Evolutionary conservation across 1,140 invertebrate species (phyloP), one percentile per base, ranked within the genome.

Genomic region (Potamilus streckersoni): DNA sequence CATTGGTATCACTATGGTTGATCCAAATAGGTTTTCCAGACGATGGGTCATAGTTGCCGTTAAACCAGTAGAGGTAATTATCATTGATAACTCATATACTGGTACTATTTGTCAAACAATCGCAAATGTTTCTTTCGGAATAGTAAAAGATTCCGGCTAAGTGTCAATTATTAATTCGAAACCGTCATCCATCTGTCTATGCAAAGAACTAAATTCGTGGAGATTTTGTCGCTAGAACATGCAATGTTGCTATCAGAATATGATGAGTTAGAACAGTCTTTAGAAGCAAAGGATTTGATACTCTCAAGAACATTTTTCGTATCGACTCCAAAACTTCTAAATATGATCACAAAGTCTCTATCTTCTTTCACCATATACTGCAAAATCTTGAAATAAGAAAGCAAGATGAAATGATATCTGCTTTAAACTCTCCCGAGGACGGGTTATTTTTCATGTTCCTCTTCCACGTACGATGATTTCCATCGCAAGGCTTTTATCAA

Each of bases 341-440:
- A 71, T 62, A 77, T 49, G 15, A 77, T 66, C 19, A 65, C 14
- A 38, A 77, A 77, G 63, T 77, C 59, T 56, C 65, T 61, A 13
- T 68, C 49, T 14, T 77, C 31, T 31, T 61, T 15, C 8, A 73
- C 66, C 12, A 77, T 27, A 62, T 62, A 38, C 16, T 61, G 68
- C 4, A 77, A 58, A 23, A 77, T 23, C 63, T 68, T 72, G 31
- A 73, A 77, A 69, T 73, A 77, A 0, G 75, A 27, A 16, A 70
- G 75, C 62, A 77, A 20, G 19, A 77, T 72, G 20, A 77, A 77
- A 69, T 77, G 75, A 49, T 49, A 77, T 23, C 75, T 31, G 56
- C 55, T 27, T 12, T 58, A 49, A 20, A 62, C 69, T 16, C 63
- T 72, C 27, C 75, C 75, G 20, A 71, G 75, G 4, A 73, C 66